These are phyloP conservation scores for Ahaetulla prasina DNA, from an alignment of 2,113 vertebrate species.

Conservation along the genomic window DNA sequence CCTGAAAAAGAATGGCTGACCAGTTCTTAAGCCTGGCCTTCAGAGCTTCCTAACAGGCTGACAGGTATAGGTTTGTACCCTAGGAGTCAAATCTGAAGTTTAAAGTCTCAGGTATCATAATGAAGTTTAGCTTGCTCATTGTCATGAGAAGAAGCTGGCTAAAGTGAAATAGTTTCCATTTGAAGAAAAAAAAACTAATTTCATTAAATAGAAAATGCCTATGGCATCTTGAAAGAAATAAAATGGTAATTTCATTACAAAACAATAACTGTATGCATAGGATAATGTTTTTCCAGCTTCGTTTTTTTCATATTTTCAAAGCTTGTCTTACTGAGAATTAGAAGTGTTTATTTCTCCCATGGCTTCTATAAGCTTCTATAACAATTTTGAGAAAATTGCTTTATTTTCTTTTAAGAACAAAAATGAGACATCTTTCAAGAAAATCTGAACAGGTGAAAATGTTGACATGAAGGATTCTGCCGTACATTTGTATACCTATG, in stretches of 20 bases:
- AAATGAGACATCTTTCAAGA: background rate
- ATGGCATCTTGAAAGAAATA: background rate
- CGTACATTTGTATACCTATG: background rate
- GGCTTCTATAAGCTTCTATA: background rate
- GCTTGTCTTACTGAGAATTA: background rate
- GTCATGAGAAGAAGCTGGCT: background rate
- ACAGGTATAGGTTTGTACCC: background rate
- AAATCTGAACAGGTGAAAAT: background rate
- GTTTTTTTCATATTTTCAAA: background rate
- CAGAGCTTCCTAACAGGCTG: background rate
- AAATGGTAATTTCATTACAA: background rate
- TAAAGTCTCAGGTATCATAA: background rate
- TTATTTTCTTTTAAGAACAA: background rate
- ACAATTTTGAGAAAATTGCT: background rate
- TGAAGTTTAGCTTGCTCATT: background rate
- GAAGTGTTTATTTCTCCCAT: background rate
- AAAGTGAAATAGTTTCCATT: background rate
- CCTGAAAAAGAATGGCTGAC: background rate
- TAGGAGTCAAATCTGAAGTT: background rate
- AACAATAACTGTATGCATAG: background rate
- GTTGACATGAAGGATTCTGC: background rate
- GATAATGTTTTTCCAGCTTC: background rate
- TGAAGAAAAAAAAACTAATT: slow-evolving; percentile 2
- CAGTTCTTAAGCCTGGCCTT: background rate
- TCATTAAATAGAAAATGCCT: background rate